Conservation (phyloP, 2,113 vertebrate species). For the Eretmochelys imbricata region DNA sequence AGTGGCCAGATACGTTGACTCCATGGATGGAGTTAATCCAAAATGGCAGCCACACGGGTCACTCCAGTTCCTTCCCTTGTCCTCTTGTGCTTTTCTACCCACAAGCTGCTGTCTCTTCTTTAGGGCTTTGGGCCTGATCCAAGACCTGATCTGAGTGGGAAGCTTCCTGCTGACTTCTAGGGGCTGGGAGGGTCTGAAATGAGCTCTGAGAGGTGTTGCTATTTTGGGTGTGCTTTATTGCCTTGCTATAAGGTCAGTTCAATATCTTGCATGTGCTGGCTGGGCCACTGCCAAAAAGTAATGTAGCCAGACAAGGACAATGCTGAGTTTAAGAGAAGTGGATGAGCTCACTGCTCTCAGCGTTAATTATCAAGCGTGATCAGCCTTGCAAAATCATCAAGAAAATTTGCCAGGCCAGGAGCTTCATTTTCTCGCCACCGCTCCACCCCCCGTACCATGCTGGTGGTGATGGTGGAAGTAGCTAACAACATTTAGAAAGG, state of each 20-base stretch:
- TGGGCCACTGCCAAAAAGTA: constrained; percentile 65
- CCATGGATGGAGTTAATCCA: not conserved
- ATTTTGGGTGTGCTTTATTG: not conserved
- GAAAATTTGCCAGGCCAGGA: constrained; percentile 21
- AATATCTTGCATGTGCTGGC: constrained; percentile 32
- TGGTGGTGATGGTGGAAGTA: not conserved
- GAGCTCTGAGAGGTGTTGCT: not conserved
- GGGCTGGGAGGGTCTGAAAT: not conserved
- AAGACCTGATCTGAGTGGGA: not conserved
- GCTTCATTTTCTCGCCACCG: not conserved
- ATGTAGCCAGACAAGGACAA: constrained; percentile 53
- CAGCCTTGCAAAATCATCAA: not conserved
- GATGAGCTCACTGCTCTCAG: constrained; percentile 46
- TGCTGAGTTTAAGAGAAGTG: constrained; percentile 48
- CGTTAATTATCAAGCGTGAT: constrained; percentile 46
- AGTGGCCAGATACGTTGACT: not conserved
- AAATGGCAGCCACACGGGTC: not conserved
- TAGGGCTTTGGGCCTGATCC: not conserved
- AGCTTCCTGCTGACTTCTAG: not conserved
- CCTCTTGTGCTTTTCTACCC: not conserved
- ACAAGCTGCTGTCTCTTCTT: not conserved
- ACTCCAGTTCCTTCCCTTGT: not conserved
- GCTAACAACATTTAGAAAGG: rapidly evolving
- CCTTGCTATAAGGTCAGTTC: constrained; percentile 52
- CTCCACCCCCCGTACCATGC: not conserved